phyloP scores from a whole-genome alignment of 2,113 vertebrate genomes.

The Sialia sialis region DNA sequence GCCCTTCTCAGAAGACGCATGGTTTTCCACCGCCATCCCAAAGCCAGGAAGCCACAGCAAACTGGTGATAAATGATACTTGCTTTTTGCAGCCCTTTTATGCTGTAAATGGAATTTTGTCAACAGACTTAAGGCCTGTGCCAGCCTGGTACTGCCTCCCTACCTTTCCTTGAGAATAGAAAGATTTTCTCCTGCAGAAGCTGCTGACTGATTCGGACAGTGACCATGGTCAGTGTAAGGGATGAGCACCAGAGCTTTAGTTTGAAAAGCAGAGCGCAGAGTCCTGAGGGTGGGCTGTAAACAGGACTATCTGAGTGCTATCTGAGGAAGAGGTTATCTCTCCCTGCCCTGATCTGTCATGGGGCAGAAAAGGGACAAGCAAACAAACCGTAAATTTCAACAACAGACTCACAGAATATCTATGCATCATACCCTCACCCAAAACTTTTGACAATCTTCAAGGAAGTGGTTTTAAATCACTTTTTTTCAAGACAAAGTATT shows the following conservation, averaged over 20 bases:
- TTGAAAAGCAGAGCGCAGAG: neutral
- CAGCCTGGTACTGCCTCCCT: neutral
- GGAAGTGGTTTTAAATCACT: slow-evolving; percentile 17
- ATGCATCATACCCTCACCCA: neutral
- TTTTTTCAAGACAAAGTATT: neutral
- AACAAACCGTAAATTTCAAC: slow-evolving; percentile 33
- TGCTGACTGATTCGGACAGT: neutral
- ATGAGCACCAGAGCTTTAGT: neutral
- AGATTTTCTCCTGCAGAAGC: neutral
- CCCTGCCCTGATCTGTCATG: neutral
- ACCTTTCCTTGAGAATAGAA: neutral
- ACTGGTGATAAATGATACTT: neutral
- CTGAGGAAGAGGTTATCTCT: neutral
- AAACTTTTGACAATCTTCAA: neutral
- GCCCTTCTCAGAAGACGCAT: neutral
- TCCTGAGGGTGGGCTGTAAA: neutral
- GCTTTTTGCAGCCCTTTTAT: neutral
- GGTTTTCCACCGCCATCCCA: neutral
- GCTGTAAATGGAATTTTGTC: neutral
- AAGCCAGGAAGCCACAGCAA: neutral
- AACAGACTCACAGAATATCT: neutral
- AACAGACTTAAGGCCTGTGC: neutral
- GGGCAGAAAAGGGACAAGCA: slow-evolving; percentile 10
- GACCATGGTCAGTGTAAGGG: neutral
- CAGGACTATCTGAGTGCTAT: neutral